Base-by-base conservation (phyloP, 64 coral and sea anemone genomes). In the Pocillopora damicornis region DNA sequence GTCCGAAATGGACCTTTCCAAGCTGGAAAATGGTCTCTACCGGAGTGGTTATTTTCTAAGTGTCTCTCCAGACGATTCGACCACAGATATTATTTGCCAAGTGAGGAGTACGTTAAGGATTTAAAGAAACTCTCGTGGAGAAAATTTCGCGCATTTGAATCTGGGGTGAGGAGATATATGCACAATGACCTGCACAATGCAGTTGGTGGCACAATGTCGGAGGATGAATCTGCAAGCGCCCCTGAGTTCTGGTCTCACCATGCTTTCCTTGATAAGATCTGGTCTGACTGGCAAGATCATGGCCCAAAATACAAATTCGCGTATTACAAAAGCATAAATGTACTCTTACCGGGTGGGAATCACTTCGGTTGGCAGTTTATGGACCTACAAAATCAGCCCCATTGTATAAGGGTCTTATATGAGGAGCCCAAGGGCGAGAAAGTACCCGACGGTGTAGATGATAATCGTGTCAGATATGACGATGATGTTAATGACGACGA, bases 171-270 rank as follows among this genome's bases (percentile, higher is more conserved):
- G 9, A 26, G 38, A 9, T 26, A 35, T 0, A 74, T 95, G 22
- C 90, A 92, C n/a, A 60, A 89, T 26, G 58, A 89, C 18, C 56
- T 92, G 38, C 94, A 95, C 75, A 77, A 87, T 15, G 94, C 87
- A 2, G 61, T 95, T 9, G 90, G 90, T 0, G 94, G 94, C 36
- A 69, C 73, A 2, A 95, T 95, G 90, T 18, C 38, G 1, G 14
- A 72, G 0, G 68, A 86, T 26, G 82, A 37, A 20, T 92, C 94
- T 17, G 65, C 94, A 15, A 79, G 30, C 1, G 87, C 90, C 16
- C 90, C 90, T 2, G 94, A 95, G 59, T 95, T 95, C 75, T 92
- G 90, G 90, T 76, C 86, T 30, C 90, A 92, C 38, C 90, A 92
- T 35, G 94, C 87, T 30, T 95, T 92, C 73, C 59, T 95, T 36